Base-by-base conservation (phyloP, 2,888 invertebrate species). In the Dolichopus griseipennis region DNA sequence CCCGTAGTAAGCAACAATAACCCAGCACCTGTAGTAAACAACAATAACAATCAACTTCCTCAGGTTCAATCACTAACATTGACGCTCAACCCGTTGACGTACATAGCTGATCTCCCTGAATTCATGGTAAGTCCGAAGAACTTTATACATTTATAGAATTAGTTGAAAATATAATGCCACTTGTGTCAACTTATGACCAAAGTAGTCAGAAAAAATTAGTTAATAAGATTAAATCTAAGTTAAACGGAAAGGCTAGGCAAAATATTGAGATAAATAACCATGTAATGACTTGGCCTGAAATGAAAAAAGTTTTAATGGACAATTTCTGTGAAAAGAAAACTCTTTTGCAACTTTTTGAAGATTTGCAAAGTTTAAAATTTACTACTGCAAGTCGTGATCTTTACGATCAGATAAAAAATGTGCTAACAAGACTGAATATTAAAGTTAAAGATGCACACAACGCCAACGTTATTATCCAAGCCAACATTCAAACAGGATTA, bases 181-280 rank as follows among this genome's bases (percentile, higher is more conserved):
- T 21, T 10, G 64, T 68, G 4, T 62, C 63, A 52, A 65, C 37
- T 15, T 70, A 66, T 52, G 61, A 68, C 37, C 62, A 21, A 15
- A 64, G 8, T 33, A 65, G 67, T 22, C 69, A 69, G 34, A 27
- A 15, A 6, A 41, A 65, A 20, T 69, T 67, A 43, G 27, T 66
- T 8, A 66, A 68, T 43, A 69, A 64, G 18, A 68, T 70, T 52
- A 70, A 70, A 65, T 68, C 52, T 68, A 70, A 68, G 41, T 65
- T 68, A 67, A 66, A 21, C 34, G 66, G 66, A 21, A 66, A 37
- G 61, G 68, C 68, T 61, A 68, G 65, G 8, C 70, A 69, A 61
- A 68, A 20, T 1, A 21, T 62, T 21, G 69, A 70, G 8, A 70
- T 70, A 8, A 70, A 70, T 67, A 64, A 61, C 15, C 69, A 70